Evolutionary conservation across 2,888 invertebrate species (phyloP).

Genomic region (Willowsia nigromaculata): DNA sequence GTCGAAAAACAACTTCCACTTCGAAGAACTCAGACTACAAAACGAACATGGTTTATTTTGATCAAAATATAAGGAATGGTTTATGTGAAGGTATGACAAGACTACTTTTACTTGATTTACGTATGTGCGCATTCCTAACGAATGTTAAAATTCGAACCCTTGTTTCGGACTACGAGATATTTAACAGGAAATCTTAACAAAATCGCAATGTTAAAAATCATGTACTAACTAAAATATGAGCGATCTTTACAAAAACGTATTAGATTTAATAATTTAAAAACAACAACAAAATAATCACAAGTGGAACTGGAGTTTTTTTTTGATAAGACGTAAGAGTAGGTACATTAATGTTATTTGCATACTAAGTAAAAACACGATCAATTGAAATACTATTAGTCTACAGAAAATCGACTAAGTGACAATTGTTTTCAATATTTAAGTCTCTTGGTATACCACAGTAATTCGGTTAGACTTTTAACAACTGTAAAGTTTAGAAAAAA

Average conservation of each 20-base stretch:
- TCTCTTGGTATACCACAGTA: slow-evolving; percentile 69
- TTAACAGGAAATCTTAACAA: too few relatives aligned
- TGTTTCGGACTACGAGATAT: too few relatives aligned
- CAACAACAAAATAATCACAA: slow-evolving; percentile 37
- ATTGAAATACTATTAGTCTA: slow-evolving; percentile 7
- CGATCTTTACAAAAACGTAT: too few relatives aligned
- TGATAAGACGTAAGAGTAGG: not conserved
- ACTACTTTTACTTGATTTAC: not conserved
- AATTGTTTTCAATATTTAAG: slow-evolving; percentile 23
- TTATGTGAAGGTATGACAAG: not conserved
- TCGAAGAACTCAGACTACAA: not conserved
- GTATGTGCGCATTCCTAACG: not conserved
- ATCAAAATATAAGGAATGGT: slow-evolving; percentile 34
- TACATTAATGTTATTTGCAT: not conserved
- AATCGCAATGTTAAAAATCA: too few relatives aligned
- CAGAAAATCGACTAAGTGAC: not conserved
- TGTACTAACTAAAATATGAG: too few relatives aligned
- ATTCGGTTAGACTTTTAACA: slow-evolving; percentile 55
- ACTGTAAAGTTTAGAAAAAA: not conserved
- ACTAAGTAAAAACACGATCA: not conserved
- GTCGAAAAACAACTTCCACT: not conserved
- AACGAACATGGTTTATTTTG: slow-evolving; percentile 7
- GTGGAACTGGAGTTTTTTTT: not conserved
- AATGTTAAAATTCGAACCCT: not conserved
- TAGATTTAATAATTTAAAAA: not conserved